A percentile compares a stretch with the other conserved stretches of the same genome.
Conservation (phyloP, 2,797 vertebrate species). For the Chlorospingus semifuscus region DNA sequence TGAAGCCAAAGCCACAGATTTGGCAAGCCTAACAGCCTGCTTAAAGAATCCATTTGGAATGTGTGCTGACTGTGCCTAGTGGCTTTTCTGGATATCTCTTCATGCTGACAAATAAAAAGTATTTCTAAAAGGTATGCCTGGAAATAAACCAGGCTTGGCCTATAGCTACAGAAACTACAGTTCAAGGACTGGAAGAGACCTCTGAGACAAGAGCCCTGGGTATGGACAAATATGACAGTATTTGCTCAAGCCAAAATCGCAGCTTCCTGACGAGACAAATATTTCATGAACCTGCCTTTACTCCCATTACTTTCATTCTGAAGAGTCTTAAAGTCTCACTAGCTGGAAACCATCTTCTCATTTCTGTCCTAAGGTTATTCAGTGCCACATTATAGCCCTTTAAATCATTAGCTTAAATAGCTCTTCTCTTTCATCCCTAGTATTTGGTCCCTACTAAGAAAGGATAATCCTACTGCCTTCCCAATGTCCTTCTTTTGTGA, state of each 20-base stretch:
- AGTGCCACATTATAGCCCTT: not conserved
- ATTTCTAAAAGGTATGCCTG: not conserved
- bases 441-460: slow-evolving; percentile 41
- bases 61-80: not conserved
- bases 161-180: not conserved
- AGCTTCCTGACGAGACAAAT: not conserved
- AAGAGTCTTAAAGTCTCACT: not conserved
- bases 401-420: slow-evolving; percentile 43
- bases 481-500: slow-evolving; percentile 14
- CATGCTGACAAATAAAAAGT: not conserved
- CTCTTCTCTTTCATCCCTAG: slow-evolving; percentile 29
- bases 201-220: not conserved
- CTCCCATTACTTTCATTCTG: not conserved
- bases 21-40: not conserved
- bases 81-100: not conserved
- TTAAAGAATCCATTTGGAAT: not conserved
- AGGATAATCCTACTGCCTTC: slow-evolving; percentile 39
- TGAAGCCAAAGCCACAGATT: not conserved
- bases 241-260: not conserved
- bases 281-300: not conserved
- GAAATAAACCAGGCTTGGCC: not conserved
- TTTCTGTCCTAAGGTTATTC: not conserved
- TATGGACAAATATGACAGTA: not conserved
- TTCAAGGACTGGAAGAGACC: not conserved
- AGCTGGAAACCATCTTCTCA: not conserved